Conservation (phyloP, 2,113 vertebrate species). For the Ctenomys sociabilis region DNA sequence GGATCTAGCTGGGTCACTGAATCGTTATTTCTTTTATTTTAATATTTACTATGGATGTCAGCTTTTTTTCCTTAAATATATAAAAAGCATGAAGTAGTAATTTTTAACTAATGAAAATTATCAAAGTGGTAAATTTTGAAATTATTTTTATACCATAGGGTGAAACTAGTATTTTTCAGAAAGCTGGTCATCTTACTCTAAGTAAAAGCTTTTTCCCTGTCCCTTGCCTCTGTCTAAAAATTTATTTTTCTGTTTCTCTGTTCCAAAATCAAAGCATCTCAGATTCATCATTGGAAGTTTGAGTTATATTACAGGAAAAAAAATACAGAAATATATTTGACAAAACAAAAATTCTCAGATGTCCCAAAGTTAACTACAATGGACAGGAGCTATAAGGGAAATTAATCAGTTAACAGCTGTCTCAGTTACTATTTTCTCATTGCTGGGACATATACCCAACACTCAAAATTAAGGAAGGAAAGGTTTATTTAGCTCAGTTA, state of each 20-base stretch:
- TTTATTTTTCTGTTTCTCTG: constrained; percentile 34
- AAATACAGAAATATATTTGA: not conserved
- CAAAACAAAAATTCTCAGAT: not conserved
- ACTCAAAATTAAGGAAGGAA: no score
- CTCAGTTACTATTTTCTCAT: no score
- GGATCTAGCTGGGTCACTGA: not conserved
- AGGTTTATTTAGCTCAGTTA: no score
- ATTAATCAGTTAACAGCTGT: not conserved
- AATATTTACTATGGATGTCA: not conserved
- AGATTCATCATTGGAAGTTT: not conserved
- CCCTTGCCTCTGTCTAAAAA: not conserved
- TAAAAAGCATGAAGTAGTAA: not conserved
- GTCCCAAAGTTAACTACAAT: not conserved
- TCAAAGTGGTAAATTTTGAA: not conserved
- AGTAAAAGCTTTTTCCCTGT: not conserved
- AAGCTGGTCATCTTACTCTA: not conserved
- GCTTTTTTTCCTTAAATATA: constrained; percentile 9
- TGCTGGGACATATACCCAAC: no score
- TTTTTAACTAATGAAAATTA: not conserved
- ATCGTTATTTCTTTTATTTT: not conserved
- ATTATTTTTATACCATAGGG: constrained; percentile 5
- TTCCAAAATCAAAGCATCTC: not conserved
- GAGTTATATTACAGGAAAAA: not conserved
- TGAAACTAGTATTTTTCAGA: not conserved
- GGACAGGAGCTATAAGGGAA: not conserved